Evolutionary conservation across 2,888 invertebrate species (phyloP).

Genomic region (Aphidoletes aphidimyza): DNA sequence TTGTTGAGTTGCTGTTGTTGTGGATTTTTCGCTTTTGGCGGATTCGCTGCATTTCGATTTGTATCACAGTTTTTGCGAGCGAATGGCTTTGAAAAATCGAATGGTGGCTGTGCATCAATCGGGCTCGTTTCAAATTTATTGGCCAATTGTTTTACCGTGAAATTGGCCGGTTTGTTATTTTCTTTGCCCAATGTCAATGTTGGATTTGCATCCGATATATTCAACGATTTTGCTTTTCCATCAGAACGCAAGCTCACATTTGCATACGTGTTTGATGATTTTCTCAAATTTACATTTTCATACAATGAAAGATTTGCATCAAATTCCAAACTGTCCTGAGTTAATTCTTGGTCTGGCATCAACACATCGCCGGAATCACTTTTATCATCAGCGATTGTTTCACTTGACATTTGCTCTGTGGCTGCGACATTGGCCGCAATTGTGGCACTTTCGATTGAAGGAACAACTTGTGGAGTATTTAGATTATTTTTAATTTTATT

Average conservation of each 20-base stretch:
- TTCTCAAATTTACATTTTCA: slow-evolving; percentile 66
- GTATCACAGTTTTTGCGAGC: slow-evolving; percentile 49
- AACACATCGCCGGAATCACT: slow-evolving; percentile 59
- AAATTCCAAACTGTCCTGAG: slow-evolving; percentile 60
- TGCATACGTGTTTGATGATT: slow-evolving; percentile 64
- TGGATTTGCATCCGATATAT: neutral
- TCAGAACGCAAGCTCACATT: slow-evolving; percentile 60
- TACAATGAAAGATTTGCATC: slow-evolving; percentile 63
- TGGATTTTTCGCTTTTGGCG: slow-evolving; percentile 70
- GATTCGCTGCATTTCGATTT: slow-evolving; percentile 66
- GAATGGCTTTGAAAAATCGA: slow-evolving; percentile 67
- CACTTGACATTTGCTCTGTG: neutral
- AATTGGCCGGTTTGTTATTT: slow-evolving; percentile 60
- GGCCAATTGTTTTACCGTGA: slow-evolving; percentile 73
- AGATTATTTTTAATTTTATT: neutral
- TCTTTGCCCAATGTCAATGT: slow-evolving; percentile 18
- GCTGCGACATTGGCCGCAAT: neutral
- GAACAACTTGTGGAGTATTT: slow-evolving; percentile 55
- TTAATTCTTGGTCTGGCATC: slow-evolving; percentile 58
- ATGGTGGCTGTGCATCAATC: slow-evolving; percentile 70
- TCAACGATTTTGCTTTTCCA: slow-evolving; percentile 31
- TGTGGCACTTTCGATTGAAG: neutral
- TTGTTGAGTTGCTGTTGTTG: slow-evolving; percentile 68
- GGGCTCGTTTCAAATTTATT: slow-evolving; percentile 73
- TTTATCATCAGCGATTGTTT: slow-evolving; percentile 56